A percentile compares a stretch with the other conserved stretches of the same genome.
Conservation (phyloP, 2,113 vertebrate genomes). For the Bufo bufo region DNA sequence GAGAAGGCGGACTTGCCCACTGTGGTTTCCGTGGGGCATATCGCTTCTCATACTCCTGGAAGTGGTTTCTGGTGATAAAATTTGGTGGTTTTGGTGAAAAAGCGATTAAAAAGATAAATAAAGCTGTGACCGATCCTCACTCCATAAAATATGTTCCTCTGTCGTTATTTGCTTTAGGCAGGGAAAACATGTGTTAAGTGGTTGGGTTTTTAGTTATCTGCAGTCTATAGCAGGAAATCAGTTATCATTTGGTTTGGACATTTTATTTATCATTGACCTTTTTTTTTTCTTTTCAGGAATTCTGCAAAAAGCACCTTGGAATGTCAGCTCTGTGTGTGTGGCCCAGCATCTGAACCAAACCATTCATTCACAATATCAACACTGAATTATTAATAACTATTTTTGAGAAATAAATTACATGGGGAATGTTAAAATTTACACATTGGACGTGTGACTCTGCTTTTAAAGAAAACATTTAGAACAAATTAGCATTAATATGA, state of each 20-base stretch:
- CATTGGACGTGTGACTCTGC: neutral
- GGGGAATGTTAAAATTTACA: neutral
- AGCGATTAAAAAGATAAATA: no score
- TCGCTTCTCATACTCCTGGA: no score
- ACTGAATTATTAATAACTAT: neutral
- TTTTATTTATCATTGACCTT: neutral
- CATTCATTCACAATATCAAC: neutral
- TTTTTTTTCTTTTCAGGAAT: neutral
- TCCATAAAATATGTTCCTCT: no score
- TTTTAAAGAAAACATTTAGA: neutral
- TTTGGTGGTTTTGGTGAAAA: no score
- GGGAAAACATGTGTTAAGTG: no score
- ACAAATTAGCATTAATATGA: neutral
- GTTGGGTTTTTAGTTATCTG: neutral
- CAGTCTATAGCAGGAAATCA: neutral
- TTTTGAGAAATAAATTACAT: neutral
- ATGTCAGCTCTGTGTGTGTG: neutral
- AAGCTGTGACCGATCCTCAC: no score
- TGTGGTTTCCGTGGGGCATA: no score
- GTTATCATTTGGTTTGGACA: neutral
- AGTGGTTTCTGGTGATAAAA: no score
- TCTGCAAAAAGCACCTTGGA: constrained; percentile 9
- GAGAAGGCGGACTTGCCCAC: no score
- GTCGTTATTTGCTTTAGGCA: no score
- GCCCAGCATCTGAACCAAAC: neutral